Evolutionary conservation across 2,113 vertebrate genomes (phyloP).

Genomic region (Aphelocoma coerulescens): DNA sequence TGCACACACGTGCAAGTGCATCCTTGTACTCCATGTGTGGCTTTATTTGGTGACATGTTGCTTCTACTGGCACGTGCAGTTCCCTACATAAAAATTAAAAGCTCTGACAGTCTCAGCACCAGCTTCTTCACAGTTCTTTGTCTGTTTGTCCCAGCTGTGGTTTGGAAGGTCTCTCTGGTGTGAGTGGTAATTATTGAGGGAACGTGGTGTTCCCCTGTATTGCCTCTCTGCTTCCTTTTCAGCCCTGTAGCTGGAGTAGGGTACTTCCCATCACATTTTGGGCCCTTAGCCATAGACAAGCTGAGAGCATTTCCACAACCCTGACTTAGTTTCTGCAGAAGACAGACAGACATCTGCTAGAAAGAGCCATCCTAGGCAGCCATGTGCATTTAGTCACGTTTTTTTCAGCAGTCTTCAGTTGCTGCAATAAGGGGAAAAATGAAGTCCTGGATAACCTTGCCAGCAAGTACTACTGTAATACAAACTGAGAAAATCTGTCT

Average conservation of each 20-base stretch:
- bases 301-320: not conserved
- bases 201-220: not conserved
- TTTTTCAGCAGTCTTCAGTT: not conserved
- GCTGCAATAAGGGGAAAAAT: not conserved
- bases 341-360: conserved; percentile 1
- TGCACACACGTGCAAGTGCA: not conserved
- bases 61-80: not conserved
- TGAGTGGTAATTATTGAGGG: not conserved
- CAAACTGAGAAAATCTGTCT: not conserved
- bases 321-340: not conserved
- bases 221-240: not conserved
- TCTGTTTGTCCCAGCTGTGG: not conserved
- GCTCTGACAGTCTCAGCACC: not conserved
- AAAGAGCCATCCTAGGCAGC: not conserved
- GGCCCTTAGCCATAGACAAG: not conserved
- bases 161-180: not conserved
- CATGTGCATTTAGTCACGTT: not conserved
- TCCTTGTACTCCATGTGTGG: not conserved
- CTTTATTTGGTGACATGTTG: not conserved
- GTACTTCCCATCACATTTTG: not conserved
- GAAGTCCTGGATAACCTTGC: not conserved
- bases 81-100: not conserved
- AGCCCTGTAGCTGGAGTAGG: not conserved
- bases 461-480: not conserved
- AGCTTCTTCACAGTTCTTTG: not conserved